Base-by-base conservation (phyloP, 2,113 vertebrate species). In the Morphnarchus princeps region DNA sequence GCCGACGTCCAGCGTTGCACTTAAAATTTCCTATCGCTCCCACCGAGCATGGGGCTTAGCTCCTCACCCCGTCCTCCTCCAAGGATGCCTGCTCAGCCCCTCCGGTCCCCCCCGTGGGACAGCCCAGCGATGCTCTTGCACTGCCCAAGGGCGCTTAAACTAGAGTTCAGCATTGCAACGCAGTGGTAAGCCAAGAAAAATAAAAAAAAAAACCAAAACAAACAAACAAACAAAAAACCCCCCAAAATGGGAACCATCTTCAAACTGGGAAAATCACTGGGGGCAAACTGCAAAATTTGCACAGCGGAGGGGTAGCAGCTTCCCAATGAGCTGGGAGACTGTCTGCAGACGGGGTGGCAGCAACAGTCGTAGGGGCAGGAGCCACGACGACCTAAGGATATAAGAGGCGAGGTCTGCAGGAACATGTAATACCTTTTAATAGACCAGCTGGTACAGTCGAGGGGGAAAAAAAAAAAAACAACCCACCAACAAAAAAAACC, bases 381-480 rank as follows among this genome's bases (percentile, higher is more conserved):
- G 77, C 65, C 76, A 62, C 42, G 50, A 11, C 3, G 3, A 74
- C 45, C 86, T 40, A 40, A 70, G 72, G 54, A 58, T 36, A 12
- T 0, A 28, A 65, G 50, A 55, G 82, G 34, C 5, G 4, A 95
- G 43, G 36, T 59, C 90, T 82, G 88, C 62, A 93, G 66, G 69
- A 81, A 92, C 52, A 40, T 47, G 81, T 57, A 31, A 91, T 52
- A 43, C 38, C 87, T 96, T 96, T 93, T 94, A 93, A 87, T 67
- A 96, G 94, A 78, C 26, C 42, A 63, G 85, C 26, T 82, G 36
- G 45, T 71, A 78, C 21, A 47, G 45, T 0, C 29, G 57, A 28
- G 16, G 52, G 52, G 9, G n/a, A 32, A 18, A 40, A 38, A n/a
- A 36, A 52, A 4, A 13, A 13, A 25, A 26, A 26, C 4, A 25